These are phyloP conservation scores for Malacoraja senta DNA, from an alignment of 2,797 vertebrate species.

Conservation along the genomic window DNA sequence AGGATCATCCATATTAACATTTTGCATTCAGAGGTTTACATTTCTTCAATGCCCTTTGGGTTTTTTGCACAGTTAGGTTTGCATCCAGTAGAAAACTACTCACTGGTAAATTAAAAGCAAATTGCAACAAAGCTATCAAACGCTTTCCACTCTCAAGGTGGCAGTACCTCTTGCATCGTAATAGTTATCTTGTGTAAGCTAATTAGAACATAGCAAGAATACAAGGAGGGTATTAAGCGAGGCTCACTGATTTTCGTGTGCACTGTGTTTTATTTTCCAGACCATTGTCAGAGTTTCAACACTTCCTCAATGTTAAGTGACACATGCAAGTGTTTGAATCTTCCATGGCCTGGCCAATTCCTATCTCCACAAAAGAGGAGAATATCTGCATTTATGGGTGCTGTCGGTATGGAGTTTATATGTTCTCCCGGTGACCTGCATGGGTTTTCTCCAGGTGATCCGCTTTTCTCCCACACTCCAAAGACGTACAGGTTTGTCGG, in stretches of 20 bases:
- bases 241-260: background rate
- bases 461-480: too few relatives aligned
- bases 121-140: background rate
- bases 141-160: background rate
- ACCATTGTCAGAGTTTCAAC: background rate
- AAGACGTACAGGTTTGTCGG: too few relatives aligned
- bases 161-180: background rate
- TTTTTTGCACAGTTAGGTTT: background rate
- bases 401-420: too few relatives aligned
- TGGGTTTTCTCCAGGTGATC: too few relatives aligned
- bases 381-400: too few relatives aligned
- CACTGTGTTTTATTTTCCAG: background rate
- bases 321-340: background rate
- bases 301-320: background rate
- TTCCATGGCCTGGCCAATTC: background rate
- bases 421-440: too few relatives aligned
- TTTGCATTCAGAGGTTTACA: background rate
- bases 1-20: background rate
- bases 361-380: too few relatives aligned
- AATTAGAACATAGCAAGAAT: background rate
- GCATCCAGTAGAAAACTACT: background rate
- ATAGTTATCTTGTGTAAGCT: background rate
- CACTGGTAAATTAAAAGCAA: background rate
- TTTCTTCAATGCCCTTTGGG: background rate
- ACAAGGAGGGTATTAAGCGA: background rate